A percentile compares a stretch with the other conserved stretches of the same genome.
phyloP scores from a whole-genome alignment of 2,888 invertebrate species.

The Zygothrica quintamaculata region DNA sequence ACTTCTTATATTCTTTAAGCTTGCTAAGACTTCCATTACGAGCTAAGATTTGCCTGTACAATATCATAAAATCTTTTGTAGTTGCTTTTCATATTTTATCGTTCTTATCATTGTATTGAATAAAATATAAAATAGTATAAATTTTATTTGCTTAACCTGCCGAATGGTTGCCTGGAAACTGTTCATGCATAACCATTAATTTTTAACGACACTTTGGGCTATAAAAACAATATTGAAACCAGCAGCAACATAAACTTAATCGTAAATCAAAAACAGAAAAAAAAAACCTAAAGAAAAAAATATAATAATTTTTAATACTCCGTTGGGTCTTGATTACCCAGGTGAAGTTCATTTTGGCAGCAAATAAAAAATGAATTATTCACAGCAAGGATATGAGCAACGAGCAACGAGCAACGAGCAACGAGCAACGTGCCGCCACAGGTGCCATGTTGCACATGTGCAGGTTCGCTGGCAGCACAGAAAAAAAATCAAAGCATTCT shows the following conservation, averaged over 20 bases:
- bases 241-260: slow-evolving; percentile 29
- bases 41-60: too few species aligned
- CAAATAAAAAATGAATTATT: slow-evolving; percentile 60
- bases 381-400: slow-evolving; percentile 28
- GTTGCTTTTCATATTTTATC: slow-evolving; percentile 1
- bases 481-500: slow-evolving; percentile 9
- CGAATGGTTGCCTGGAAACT: not conserved
- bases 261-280: slow-evolving; percentile 58
- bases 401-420: too few species aligned
- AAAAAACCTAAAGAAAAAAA: too few species aligned
- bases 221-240: slow-evolving; percentile 35
- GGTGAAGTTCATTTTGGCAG: slow-evolving; percentile 51
- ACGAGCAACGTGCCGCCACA: too few species aligned
- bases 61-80: not conserved
- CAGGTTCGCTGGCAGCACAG: slow-evolving; percentile 13
- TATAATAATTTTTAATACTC: slow-evolving; percentile 46
- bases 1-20: too few species aligned
- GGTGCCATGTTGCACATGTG: slow-evolving; percentile 24
- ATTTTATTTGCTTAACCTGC: slow-evolving; percentile 1
- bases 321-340: slow-evolving; percentile 38
- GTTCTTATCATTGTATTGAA: not conserved
- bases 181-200: slow-evolving; percentile 27
- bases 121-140: not conserved
- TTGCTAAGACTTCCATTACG: too few species aligned
- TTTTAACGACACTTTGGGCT: slow-evolving; percentile 31